Conservation (phyloP, 2,113 vertebrate genomes). For the Thamnaconus septentrionalis region DNA sequence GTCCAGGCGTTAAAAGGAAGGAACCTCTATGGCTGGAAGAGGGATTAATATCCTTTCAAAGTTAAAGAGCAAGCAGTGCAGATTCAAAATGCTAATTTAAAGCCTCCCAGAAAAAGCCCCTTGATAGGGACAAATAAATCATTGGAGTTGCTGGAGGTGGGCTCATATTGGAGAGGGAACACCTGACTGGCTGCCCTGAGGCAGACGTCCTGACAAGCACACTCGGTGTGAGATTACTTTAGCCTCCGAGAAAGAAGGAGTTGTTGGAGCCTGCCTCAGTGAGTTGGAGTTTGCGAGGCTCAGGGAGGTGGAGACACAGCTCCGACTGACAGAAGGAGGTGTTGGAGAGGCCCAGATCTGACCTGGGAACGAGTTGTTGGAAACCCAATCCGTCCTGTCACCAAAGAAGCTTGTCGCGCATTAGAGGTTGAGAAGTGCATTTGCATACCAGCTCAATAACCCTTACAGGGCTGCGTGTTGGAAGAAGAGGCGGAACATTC, state of each 20-base stretch:
- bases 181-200: too few species aligned
- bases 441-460: conserved; percentile 69
- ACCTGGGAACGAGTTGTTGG: too few species aligned
- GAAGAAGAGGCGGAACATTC: conserved; percentile 61
- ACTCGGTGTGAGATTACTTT: too few species aligned
- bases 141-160: too few species aligned
- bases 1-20: too few species aligned
- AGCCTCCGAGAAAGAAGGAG: conserved; percentile 28
- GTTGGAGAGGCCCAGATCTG: conserved; percentile 68
- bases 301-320: conserved; percentile 53
- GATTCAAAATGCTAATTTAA: too few species aligned
- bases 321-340: conserved; percentile 58
- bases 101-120: too few species aligned
- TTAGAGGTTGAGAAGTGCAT: conserved; percentile 73
- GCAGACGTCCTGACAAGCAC: too few species aligned
- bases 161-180: too few species aligned
- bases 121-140: too few species aligned
- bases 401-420: conserved; percentile 66
- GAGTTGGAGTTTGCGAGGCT: conserved; percentile 40
- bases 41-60: conserved; percentile 31
- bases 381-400: conserved; percentile 67
- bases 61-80: too few species aligned
- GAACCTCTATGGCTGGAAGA: conserved; percentile 20
- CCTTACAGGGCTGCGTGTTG: conserved; percentile 64
- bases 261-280: conserved; percentile 44